phyloP scores from a whole-genome alignment of 2,888 invertebrate genomes.

The Xylota segnis region DNA sequence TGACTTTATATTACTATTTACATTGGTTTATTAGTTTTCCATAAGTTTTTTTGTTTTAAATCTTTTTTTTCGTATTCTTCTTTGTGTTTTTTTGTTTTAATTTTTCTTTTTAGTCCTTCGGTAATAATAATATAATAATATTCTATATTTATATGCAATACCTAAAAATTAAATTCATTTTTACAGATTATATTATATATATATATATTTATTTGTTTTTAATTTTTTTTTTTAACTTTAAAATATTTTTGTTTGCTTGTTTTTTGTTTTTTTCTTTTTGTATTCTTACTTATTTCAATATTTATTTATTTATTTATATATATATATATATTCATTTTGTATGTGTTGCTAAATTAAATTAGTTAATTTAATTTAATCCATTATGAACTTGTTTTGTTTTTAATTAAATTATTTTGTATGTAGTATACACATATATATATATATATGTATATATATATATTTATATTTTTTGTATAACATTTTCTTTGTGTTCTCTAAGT shows the following conservation, averaged over 20 bases:
- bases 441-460: constrained; percentile 57
- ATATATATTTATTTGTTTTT: constrained; percentile 60
- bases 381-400: constrained; percentile 60
- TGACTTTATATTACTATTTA: constrained; percentile 75
- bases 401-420: constrained; percentile 73
- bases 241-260: constrained; percentile 73
- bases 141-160: constrained; percentile 76
- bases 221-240: constrained; percentile 70
- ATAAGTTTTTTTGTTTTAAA: constrained; percentile 51
- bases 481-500: constrained; percentile 82
- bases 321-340: constrained; percentile 72
- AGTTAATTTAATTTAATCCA: constrained; percentile 71
- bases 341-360: constrained; percentile 76
- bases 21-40: constrained; percentile 67
- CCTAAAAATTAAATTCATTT: constrained; percentile 77
- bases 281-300: constrained; percentile 80
- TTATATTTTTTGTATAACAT: constrained; percentile 82
- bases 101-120: constrained; percentile 70
- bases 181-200: constrained; percentile 77
- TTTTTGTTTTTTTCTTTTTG: constrained; percentile 76
- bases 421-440: constrained; percentile 49
- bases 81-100: constrained; percentile 40
- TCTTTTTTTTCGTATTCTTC: constrained; percentile 41
- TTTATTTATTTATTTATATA: constrained; percentile 61
- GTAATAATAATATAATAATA: constrained; percentile 74